These are phyloP conservation scores for Montipora capricornis DNA, from an alignment of 64 coral and sea anemone genomes.

Conservation along the genomic window DNA sequence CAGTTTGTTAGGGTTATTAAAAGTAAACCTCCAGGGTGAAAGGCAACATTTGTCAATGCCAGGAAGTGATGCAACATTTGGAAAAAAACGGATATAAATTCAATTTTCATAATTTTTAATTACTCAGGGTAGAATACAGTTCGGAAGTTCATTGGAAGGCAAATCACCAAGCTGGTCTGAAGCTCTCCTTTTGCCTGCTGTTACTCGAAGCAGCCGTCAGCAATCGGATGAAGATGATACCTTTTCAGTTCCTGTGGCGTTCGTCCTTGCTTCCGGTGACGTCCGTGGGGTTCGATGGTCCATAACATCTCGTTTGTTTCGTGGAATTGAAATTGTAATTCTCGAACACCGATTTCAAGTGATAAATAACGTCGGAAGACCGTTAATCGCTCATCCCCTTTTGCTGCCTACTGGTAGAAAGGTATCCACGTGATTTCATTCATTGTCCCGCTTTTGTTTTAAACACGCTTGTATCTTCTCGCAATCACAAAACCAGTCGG, in stretches of 20 bases:
- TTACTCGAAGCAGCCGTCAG: not conserved
- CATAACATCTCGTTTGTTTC: constrained; percentile 43
- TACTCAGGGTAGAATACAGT: constrained; percentile 44
- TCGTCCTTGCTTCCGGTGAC: constrained; percentile 32
- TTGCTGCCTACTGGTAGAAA: constrained; percentile 35
- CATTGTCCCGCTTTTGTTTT: too few relatives aligned
- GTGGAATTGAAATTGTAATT: constrained; percentile 49
- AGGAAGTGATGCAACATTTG: too few relatives aligned
- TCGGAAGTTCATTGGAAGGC: constrained; percentile 28
- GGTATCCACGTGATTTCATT: not conserved
- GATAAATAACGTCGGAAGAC: constrained; percentile 41
- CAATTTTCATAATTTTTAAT: not conserved
- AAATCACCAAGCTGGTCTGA: constrained; percentile 52
- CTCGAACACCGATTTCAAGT: constrained; percentile 52
- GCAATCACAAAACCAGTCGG: too few relatives aligned
- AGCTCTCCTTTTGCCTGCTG: constrained; percentile 25
- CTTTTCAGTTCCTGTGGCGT: constrained; percentile 50
- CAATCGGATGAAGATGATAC: not conserved
- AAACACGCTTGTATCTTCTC: too few relatives aligned
- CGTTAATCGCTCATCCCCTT: constrained; percentile 20
- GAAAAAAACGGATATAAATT: not conserved
- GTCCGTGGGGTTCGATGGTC: constrained; percentile 24
- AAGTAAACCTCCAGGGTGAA: too few relatives aligned
- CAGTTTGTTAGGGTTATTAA: too few relatives aligned
- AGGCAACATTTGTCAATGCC: too few relatives aligned